Percentiles rank a stretch among this genome's conserved stretches.
phyloP scores from a whole-genome alignment of 37 sponge, comb jelly and placozoan genomes.

The Amphimedon queenslandica region DNA sequence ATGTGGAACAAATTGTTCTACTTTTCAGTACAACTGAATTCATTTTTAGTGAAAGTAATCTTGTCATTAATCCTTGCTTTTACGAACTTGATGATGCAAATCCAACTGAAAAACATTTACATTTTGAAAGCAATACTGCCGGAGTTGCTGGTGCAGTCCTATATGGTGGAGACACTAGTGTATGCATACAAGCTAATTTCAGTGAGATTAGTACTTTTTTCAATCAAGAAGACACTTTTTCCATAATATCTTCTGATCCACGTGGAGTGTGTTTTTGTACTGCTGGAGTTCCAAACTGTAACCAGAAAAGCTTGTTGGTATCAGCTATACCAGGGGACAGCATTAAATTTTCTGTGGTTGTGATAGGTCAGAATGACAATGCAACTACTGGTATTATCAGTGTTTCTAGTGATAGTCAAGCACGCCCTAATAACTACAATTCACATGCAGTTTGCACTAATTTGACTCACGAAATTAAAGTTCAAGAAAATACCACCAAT shows the following conservation, averaged over 20 bases:
- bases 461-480: background rate
- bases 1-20: slow-evolving; percentile 1
- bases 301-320: background rate
- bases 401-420: no score
- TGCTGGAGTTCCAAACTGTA: background rate
- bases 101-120: background rate
- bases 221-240: background rate
- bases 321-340: slow-evolving; percentile 1
- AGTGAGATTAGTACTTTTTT: background rate
- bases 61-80: background rate
- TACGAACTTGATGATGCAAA: background rate
- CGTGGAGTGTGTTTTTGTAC: slow-evolving; percentile 14
- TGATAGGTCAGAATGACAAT: background rate
- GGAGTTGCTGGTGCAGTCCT: background rate
- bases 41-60: background rate
- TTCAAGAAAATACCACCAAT: background rate
- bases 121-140: background rate
- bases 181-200: background rate
- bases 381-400: background rate
- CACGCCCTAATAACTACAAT: background rate
- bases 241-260: slow-evolving; percentile 17
- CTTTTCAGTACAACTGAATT: no score
- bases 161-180: background rate
- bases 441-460: background rate
- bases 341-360: background rate